phyloP scores from a whole-genome alignment of 2,113 vertebrate species.

The Halcyon senegalensis region DNA sequence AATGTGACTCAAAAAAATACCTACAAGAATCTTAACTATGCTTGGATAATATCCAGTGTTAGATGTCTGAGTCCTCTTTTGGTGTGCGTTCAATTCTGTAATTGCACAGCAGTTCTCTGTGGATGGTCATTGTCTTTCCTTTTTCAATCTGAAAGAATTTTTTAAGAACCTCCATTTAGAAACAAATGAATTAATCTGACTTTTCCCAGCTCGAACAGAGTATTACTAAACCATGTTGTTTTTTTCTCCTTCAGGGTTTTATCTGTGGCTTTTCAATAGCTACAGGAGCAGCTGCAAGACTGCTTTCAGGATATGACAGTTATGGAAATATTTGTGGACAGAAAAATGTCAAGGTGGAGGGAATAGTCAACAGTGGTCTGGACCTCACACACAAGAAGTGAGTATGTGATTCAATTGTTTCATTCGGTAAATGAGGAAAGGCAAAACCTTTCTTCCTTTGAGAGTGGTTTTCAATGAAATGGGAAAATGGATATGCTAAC shows the following conservation, averaged over 20 bases:
- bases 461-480: background rate
- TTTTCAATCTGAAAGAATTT: background rate
- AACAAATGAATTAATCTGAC: conserved; percentile 35
- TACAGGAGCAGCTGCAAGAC: conserved; percentile 92
- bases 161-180: background rate
- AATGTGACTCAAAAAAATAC: background rate
- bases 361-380: conserved; percentile 87
- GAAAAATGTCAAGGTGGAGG: conserved; percentile 89
- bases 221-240: conserved; percentile 40
- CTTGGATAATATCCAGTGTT: background rate
- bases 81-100: background rate
- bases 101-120: conserved; percentile 10
- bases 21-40: background rate
- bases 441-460: background rate
- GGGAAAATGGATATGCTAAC: background rate
- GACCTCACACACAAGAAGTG: conserved; percentile 93
- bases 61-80: background rate
- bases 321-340: conserved; percentile 97
- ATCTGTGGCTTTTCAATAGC: conserved; percentile 95
- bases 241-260: conserved; percentile 82
- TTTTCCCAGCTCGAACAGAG: conserved; percentile 19
- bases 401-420: conserved; percentile 70
- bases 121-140: background rate
- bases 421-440: background rate
- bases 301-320: conserved; percentile 95